phyloP scores from a whole-genome alignment of 2,113 vertebrate species.

The Chunga burmeisteri region DNA sequence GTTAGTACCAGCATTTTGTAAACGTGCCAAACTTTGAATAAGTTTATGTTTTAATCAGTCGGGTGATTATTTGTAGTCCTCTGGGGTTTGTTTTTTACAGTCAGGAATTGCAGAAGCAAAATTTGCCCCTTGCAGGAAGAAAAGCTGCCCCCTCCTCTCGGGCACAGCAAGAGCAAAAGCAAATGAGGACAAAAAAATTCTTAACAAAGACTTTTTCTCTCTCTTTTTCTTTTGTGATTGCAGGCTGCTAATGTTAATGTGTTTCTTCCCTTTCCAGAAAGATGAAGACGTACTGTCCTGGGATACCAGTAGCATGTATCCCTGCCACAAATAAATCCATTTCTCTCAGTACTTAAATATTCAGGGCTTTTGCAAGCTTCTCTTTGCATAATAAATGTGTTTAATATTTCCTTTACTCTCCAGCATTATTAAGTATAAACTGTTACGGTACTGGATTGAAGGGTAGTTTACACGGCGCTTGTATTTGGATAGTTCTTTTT shows the following conservation, averaged over 20 bases:
- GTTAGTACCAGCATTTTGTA: not conserved
- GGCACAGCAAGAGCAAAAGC: not conserved
- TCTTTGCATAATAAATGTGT: not conserved
- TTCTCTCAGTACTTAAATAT: conserved; percentile 12
- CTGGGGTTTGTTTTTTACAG: not conserved
- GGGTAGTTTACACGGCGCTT: not conserved
- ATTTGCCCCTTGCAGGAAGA: not conserved
- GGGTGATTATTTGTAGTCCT: not conserved
- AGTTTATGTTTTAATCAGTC: not conserved
- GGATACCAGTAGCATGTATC: not conserved
- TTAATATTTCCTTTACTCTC: conserved; percentile 24
- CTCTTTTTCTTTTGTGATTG: not conserved
- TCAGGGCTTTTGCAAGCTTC: conserved; percentile 7
- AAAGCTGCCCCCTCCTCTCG: not conserved
- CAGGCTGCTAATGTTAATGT: not conserved
- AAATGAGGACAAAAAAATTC: not conserved
- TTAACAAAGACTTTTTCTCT: not conserved
- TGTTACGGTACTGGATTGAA: not conserved
- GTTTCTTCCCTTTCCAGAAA: not conserved
- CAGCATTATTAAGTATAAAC: not conserved
- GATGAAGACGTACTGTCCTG: not conserved
- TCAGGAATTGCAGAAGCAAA: not conserved
- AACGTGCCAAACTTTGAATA: not conserved
- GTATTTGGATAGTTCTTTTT: not conserved
- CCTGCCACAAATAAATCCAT: not conserved